A percentile compares a stretch with the other conserved stretches of the same genome.
These are phyloP conservation scores for Acronicta aceris DNA, from an alignment of 2,888 invertebrate genomes.

Conservation along the genomic window DNA sequence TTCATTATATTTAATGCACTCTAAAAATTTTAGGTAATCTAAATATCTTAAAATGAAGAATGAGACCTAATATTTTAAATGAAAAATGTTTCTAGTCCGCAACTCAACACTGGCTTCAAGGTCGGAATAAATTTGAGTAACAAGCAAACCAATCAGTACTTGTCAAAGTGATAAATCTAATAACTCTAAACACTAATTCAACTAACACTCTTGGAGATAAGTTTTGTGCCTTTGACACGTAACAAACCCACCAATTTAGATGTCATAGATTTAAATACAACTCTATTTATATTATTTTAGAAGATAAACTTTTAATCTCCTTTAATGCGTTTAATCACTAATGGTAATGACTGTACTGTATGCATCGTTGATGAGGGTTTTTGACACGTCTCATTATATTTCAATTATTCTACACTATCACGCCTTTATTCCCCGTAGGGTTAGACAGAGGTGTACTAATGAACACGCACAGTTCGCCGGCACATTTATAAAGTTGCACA, in stretches of 20 bases:
- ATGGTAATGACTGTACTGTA: no score
- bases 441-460: no score
- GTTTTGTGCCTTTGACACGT: slow-evolving; percentile 42
- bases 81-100: slow-evolving; percentile 37
- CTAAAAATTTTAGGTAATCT: slow-evolving; percentile 3
- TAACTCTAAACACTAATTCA: slow-evolving; percentile 58
- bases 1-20: slow-evolving; percentile 1
- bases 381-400: background rate
- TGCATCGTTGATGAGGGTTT: background rate
- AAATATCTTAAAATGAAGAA: slow-evolving; percentile 33
- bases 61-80: slow-evolving; percentile 30
- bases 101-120: slow-evolving; percentile 47
- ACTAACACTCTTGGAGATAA: slow-evolving; percentile 46
- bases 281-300: slow-evolving; percentile 41
- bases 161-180: slow-evolving; percentile 64
- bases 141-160: slow-evolving; percentile 67
- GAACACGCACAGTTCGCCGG: no score
- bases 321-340: slow-evolving; percentile 8
- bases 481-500: no score
- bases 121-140: slow-evolving; percentile 55
- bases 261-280: slow-evolving; percentile 49
- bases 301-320: slow-evolving; percentile 30
- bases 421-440: no score
- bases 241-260: slow-evolving; percentile 47
- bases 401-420: background rate